Evolutionary conservation across 2,888 invertebrate species (phyloP), one percentile per base, ranked within the genome.

Genomic region (Papilio gigon): DNA sequence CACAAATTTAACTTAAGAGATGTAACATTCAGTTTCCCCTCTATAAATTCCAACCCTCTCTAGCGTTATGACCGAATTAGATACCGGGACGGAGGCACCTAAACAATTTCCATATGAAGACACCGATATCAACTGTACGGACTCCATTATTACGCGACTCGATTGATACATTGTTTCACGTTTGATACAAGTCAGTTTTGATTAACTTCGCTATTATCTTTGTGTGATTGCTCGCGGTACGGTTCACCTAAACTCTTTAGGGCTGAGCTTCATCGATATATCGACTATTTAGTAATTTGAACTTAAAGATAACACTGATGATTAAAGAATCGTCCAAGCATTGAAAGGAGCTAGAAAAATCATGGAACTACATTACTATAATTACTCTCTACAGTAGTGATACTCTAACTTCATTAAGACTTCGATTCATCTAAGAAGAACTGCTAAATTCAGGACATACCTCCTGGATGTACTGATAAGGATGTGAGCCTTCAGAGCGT

Each of bases 91-190:
- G 47, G 17, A 20, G 47, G 27, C 47, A 37, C 47, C 59, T 60
- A 66, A 58, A 60, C 35, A 66, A 60, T 60, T 66, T 66, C 66
- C 66, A 66, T 66, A 66, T 20, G 66, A 66, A 17, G 17, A 47
- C 59, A 27, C 66, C 25, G 66, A 66, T 66, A 66, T 35, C 40
- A 53, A 40, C 47, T n/a, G n/a, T n/a, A 27, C n/a, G 53, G 35
- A 53, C 27, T 61, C 40, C 50, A 67, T 67, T 66, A 66, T 66
- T 61, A 40, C 53, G 22, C 30, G 14, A 20, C 37, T 40, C 61
- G 66, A 66, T 66, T 66, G 50, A 66, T 60, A 66, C 60, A 66
- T 66, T 50, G 66, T 47, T 66, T 60, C 27, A 60, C 25, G 44
- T 66, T 35, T 47, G 56, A 65, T 44, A 27, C 14, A 56, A 40